Percentiles rank a stretch among this genome's conserved stretches.
Conservation (phyloP, 2,113 vertebrate genomes). For the Melanerpes formicivorus region DNA sequence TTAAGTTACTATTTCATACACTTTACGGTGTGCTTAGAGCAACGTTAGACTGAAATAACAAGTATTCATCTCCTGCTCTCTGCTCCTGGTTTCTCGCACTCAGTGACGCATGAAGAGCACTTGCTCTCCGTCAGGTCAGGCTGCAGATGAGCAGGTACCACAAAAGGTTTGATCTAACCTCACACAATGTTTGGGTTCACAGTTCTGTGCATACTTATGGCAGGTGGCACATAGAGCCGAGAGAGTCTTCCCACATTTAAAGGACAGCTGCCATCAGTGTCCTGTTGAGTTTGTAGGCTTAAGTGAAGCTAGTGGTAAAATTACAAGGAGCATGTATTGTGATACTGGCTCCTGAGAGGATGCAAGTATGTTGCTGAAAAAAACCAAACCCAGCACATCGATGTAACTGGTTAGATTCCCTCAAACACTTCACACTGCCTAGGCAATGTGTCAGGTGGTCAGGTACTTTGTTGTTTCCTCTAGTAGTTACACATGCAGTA, state of each 20-base stretch:
- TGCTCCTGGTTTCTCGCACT: not conserved
- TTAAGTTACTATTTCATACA: not conserved
- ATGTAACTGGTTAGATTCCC: not conserved
- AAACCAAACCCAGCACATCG: not conserved
- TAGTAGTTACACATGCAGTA: not conserved
- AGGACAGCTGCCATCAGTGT: not conserved
- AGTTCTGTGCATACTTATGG: not conserved
- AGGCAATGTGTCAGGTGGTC: not conserved
- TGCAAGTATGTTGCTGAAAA: not conserved
- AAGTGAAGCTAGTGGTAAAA: not conserved
- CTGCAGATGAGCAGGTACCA: not conserved
- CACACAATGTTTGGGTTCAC: not conserved
- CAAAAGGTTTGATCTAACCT: not conserved
- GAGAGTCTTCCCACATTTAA: not conserved
- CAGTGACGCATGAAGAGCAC: rapidly evolving
- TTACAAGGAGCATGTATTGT: not conserved
- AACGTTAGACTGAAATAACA: not conserved
- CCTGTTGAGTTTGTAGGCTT: not conserved
- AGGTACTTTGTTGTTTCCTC: not conserved
- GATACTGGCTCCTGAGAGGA: not conserved
- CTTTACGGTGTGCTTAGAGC: not conserved
- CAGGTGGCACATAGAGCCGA: not conserved
- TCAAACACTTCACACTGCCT: not conserved
- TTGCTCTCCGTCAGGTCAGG: not conserved
- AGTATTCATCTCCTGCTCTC: not conserved